phyloP scores from a whole-genome alignment of 2,113 vertebrate species.

The Picathartes gymnocephalus region DNA sequence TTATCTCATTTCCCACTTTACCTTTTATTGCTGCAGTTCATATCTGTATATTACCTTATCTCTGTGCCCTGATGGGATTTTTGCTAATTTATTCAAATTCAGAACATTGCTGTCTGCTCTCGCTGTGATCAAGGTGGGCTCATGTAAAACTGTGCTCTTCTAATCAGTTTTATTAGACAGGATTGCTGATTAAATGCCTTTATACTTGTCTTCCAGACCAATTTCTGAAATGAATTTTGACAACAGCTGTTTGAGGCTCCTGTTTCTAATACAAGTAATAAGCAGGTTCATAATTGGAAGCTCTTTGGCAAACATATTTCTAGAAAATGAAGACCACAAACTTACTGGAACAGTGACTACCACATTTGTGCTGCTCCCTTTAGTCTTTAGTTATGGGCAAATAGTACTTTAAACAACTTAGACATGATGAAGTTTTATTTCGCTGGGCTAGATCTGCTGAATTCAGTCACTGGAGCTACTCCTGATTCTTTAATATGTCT shows the following conservation, averaged over 20 bases:
- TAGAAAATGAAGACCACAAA: background rate
- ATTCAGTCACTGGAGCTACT: background rate
- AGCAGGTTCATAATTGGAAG: background rate
- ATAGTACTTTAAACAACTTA: background rate
- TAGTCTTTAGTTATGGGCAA: background rate
- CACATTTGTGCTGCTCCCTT: background rate
- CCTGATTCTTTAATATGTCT: background rate
- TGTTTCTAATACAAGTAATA: background rate
- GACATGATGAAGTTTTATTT: background rate
- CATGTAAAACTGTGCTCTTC: background rate
- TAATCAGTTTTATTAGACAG: constrained; percentile 18
- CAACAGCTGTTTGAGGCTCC: background rate
- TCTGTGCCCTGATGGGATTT: background rate
- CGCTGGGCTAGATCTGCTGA: background rate
- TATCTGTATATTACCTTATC: background rate
- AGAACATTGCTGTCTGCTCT: background rate
- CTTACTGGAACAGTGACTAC: background rate
- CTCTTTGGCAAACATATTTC: background rate
- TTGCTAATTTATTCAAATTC: background rate
- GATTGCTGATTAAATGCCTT: background rate
- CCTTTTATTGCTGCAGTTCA: background rate
- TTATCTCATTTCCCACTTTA: background rate
- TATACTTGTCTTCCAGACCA: background rate
- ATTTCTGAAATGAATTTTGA: constrained; percentile 4
- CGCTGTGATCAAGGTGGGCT: background rate